Percentiles rank a stretch among this genome's conserved stretches.
These are phyloP conservation scores for Grammomys surdaster DNA, from an alignment of 2,113 vertebrate genomes.

Conservation along the genomic window DNA sequence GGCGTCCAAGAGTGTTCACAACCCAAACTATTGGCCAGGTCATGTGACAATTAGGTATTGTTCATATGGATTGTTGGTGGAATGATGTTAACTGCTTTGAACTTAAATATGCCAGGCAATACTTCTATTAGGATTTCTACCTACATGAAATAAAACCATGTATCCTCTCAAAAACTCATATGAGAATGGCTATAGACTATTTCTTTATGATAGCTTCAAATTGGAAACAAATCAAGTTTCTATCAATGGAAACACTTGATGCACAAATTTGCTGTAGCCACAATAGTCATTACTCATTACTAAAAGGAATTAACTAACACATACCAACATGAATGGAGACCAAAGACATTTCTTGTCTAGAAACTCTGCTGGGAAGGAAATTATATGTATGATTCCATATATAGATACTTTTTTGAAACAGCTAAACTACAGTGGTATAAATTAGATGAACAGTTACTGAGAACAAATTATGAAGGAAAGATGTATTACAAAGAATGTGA, in stretches of 20 bases:
- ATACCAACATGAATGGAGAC: not conserved
- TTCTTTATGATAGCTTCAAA: slow-evolving; percentile 36
- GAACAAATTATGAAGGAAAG: not conserved
- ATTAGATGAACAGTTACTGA: not conserved
- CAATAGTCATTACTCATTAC: not conserved
- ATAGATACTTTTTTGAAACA: not conserved
- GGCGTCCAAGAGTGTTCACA: not conserved
- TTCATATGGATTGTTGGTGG: not conserved
- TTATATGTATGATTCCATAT: not conserved
- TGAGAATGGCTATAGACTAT: not conserved
- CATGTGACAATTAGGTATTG: not conserved
- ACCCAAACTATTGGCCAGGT: not conserved
- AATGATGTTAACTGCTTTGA: not conserved
- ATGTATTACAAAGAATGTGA: not conserved
- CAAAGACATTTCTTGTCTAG: not conserved
- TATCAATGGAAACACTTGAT: not conserved
- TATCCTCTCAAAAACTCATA: not conserved
- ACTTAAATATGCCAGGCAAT: slow-evolving; percentile 5
- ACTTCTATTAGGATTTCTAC: not conserved
- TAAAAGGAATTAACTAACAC: not conserved
- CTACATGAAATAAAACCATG: not conserved
- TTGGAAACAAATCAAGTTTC: not conserved
- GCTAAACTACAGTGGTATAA: not conserved
- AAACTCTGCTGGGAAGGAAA: not conserved
- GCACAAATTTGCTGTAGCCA: not conserved